Percentiles rank a stretch among this genome's conserved stretches.
Conservation (phyloP, 2,888 invertebrate genomes). For the Drosophila engyochracea region DNA sequence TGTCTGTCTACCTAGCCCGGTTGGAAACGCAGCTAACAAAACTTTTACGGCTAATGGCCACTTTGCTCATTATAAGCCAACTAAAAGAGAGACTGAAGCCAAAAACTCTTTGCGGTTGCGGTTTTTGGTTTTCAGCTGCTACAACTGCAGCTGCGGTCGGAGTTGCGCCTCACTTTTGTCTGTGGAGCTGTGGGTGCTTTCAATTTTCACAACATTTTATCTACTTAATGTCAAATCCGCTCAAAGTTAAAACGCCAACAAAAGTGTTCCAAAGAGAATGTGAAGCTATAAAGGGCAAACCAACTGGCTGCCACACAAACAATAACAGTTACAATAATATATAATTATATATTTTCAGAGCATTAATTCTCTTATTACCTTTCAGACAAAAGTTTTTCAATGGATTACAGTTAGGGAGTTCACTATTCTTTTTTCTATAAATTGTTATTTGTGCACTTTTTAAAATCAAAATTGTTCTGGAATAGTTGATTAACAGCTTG, state of each 20-base stretch:
- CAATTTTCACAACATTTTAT: conserved; percentile 63
- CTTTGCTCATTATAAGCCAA: conserved; percentile 76
- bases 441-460: neutral
- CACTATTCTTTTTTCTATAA: neutral
- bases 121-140: conserved; percentile 41
- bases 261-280: conserved; percentile 1
- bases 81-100: conserved; percentile 59
- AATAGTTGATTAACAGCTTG: neutral
- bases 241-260: conserved; percentile 46
- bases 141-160: conserved; percentile 26
- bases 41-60: conserved; percentile 71
- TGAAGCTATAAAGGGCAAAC: neutral
- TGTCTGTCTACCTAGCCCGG: conserved; percentile 29
- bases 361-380: neutral
- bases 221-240: conserved; percentile 51
- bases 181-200: conserved; percentile 54
- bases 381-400: neutral
- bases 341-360: neutral
- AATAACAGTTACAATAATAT: neutral
- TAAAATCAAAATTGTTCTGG: neutral
- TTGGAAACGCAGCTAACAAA: conserved; percentile 65
- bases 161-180: conserved; percentile 15
- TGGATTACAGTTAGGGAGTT: neutral
- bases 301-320: neutral
- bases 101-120: conserved; percentile 67